These are phyloP conservation scores for Antennarius striatus DNA, from an alignment of 2,113 vertebrate species.

Conservation along the genomic window DNA sequence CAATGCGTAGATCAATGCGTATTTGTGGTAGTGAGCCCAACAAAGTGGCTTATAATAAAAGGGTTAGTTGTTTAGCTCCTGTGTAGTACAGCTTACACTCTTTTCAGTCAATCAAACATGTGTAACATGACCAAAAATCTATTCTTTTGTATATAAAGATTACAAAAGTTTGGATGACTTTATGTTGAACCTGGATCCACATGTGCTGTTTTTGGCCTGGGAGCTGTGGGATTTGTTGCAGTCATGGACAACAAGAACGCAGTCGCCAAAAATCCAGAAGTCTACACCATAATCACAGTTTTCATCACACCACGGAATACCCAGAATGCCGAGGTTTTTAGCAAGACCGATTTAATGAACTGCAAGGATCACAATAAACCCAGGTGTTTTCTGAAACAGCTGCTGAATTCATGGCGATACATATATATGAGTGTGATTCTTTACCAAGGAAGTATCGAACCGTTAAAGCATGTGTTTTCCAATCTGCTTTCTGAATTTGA, in stretches of 20 bases:
- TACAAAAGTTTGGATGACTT: background rate
- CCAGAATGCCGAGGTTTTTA: conserved; percentile 79
- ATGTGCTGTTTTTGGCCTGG: conserved; percentile 85
- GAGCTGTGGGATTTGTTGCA: conserved; percentile 85
- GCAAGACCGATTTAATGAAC: conserved; percentile 80
- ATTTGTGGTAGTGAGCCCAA: too few species aligned
- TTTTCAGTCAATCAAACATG: too few species aligned
- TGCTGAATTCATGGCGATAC: conserved; percentile 36
- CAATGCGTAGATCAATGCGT: too few species aligned
- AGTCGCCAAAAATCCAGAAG: conserved; percentile 72
- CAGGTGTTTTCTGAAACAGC: conserved; percentile 84
- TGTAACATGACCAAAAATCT: too few species aligned
- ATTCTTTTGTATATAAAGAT: too few species aligned
- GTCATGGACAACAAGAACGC: conserved; percentile 84
- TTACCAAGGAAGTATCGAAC: too few species aligned
- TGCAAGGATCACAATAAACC: conserved; percentile 79
- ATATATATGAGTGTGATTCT: background rate
- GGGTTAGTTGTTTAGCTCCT: too few species aligned
- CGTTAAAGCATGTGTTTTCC: too few species aligned
- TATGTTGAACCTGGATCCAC: conserved; percentile 86
- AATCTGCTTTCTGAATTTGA: too few species aligned
- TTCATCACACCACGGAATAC: conserved; percentile 84
- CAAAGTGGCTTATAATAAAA: too few species aligned
- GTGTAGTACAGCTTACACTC: too few species aligned
- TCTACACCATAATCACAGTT: conserved; percentile 74